Percentiles rank a stretch among this genome's conserved stretches.
These are phyloP conservation scores for Diplosoma virens DNA, from an alignment of 23 tunicate species.

Conservation along the genomic window DNA sequence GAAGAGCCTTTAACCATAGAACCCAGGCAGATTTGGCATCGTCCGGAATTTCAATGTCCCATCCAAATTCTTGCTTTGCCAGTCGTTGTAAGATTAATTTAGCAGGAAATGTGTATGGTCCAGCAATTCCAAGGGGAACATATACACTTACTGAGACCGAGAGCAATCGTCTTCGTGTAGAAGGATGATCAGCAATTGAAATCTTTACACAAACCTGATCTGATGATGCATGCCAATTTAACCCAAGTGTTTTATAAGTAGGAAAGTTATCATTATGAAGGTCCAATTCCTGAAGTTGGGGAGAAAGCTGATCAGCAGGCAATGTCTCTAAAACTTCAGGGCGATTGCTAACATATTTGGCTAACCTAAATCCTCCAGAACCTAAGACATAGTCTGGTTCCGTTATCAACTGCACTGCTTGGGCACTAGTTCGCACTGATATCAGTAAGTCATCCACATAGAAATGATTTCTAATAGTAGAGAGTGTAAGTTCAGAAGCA, in stretches of 20 bases:
- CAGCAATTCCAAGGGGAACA: background rate
- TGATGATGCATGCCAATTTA: background rate
- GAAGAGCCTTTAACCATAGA: background rate
- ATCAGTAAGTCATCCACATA: constrained; percentile 13
- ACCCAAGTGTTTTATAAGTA: background rate
- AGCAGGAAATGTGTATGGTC: background rate
- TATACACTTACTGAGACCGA: background rate
- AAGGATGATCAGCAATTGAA: background rate
- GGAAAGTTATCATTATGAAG: background rate
- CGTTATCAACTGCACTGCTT: background rate
- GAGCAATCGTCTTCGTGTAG: background rate
- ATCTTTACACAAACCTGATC: background rate
- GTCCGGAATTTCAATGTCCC: constrained; percentile 17
- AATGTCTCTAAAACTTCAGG: background rate
- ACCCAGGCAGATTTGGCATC: background rate
- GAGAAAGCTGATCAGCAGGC: background rate
- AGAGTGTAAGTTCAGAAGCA: background rate
- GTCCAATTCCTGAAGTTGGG: background rate
- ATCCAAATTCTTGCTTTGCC: background rate
- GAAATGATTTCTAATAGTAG: background rate
- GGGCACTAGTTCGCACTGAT: background rate
- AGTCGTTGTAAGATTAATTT: background rate
- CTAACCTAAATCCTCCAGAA: background rate
- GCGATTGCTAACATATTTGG: background rate
- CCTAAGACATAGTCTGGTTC: background rate